These are phyloP conservation scores for Dendrolimus pini DNA, from an alignment of 2,888 invertebrate species.

Conservation along the genomic window DNA sequence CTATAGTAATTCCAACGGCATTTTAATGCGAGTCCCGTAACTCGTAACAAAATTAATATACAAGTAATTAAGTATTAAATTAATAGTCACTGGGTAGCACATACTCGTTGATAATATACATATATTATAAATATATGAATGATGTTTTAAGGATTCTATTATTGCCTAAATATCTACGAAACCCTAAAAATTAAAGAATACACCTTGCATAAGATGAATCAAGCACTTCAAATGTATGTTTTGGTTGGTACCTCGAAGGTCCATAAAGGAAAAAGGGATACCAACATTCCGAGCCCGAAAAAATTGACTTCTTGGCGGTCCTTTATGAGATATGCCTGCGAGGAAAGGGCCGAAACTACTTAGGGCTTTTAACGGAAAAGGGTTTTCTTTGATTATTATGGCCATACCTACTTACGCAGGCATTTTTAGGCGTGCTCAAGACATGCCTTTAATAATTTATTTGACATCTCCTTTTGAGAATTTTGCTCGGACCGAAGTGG, in stretches of 20 bases:
- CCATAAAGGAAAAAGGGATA: conserved; percentile 9
- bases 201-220: background rate
- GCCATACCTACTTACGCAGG: conserved; percentile 25
- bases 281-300: conserved; percentile 24
- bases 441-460: conserved; percentile 13
- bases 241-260: background rate
- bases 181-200: too few species aligned
- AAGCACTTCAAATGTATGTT: background rate
- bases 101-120: too few species aligned
- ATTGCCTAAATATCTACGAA: too few species aligned
- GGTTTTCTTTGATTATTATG: conserved; percentile 35
- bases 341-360: conserved; percentile 37
- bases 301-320: conserved; percentile 34
- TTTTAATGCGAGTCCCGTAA: too few species aligned
- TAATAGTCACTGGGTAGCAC: too few species aligned
- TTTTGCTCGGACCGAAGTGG: too few species aligned
- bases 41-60: too few species aligned
- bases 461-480: background rate
- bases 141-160: too few species aligned
- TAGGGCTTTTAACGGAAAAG: conserved; percentile 38
- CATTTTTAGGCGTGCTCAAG: conserved; percentile 20
- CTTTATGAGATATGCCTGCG: conserved; percentile 31
- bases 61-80: too few species aligned
- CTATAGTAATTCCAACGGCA: too few species aligned
- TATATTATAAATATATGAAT: too few species aligned